Percentiles rank a stretch among this genome's conserved stretches.
phyloP scores from a whole-genome alignment of 1,140 invertebrate genomes.

The Gonioctena quinquepunctata region DNA sequence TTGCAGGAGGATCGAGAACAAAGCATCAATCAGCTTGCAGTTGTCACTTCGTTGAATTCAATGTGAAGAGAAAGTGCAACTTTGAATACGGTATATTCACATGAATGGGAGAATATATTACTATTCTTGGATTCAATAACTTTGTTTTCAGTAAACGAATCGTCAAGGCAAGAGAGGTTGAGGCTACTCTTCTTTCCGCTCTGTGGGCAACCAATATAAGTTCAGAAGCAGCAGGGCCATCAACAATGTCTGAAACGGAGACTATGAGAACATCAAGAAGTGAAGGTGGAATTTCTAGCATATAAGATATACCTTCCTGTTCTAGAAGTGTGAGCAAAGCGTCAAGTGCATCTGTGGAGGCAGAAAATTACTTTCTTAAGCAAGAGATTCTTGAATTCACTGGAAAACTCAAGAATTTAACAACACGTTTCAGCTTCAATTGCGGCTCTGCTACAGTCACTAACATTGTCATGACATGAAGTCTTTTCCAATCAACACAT shows the following conservation, averaged over 20 bases:
- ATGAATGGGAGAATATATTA: no score
- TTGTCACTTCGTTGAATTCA: slow-evolving; percentile 22
- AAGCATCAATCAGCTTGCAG: slow-evolving; percentile 1
- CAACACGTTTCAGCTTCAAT: slow-evolving; percentile 28
- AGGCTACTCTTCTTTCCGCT: no score
- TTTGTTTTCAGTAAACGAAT: no score
- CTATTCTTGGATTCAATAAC: no score
- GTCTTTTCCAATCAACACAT: slow-evolving; percentile 31
- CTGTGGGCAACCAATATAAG: no score
- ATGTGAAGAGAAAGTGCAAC: slow-evolving; percentile 4
- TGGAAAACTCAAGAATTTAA: slow-evolving; percentile 2
- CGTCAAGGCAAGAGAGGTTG: no score
- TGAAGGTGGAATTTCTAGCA: no score
- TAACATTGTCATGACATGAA: slow-evolving; percentile 38
- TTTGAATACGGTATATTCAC: background rate
- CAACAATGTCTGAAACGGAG: no score
- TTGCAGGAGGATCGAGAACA: slow-evolving; percentile 19
- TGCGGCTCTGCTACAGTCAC: slow-evolving; percentile 28
- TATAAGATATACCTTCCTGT: background rate
- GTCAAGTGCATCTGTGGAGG: slow-evolving; percentile 19
- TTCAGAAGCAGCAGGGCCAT: no score
- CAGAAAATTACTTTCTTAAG: slow-evolving; percentile 27
- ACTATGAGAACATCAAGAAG: no score
- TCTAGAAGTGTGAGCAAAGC: background rate
- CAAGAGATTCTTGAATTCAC: slow-evolving; percentile 20